phyloP scores from a whole-genome alignment of 2,888 invertebrate species.

The Drosophila limbata region DNA sequence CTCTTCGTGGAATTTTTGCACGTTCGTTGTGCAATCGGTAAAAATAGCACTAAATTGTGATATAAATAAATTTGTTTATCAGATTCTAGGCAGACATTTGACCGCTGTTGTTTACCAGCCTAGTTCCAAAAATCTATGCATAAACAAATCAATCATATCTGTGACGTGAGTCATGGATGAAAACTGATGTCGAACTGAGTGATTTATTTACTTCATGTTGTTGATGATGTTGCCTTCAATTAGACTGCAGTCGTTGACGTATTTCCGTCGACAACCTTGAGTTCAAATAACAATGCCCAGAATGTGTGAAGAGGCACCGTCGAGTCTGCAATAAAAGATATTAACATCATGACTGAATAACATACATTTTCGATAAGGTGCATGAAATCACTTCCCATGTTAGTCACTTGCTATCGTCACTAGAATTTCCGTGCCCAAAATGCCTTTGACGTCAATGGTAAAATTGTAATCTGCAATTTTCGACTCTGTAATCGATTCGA shows the following conservation, averaged over 20 bases:
- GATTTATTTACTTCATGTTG: constrained; percentile 65
- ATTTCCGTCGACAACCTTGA: constrained; percentile 31
- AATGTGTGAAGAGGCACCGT: constrained; percentile 29
- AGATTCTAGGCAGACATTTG: constrained; percentile 15
- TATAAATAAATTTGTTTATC: constrained; percentile 49
- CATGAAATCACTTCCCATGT: constrained; percentile 19
- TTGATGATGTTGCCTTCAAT: constrained; percentile 9
- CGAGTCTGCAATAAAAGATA: constrained; percentile 43
- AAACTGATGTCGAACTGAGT: constrained; percentile 49
- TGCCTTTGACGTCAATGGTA: constrained; percentile 49
- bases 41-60: constrained; percentile 38
- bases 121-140: constrained; percentile 33
- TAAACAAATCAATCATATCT: constrained; percentile 66
- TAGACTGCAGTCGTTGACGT: constrained; percentile 24
- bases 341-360: constrained; percentile 23
- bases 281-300: constrained; percentile 3
- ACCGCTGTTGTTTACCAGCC: constrained; percentile 28
- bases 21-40: constrained; percentile 38
- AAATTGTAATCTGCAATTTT: constrained; percentile 20
- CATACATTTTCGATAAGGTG: constrained; percentile 31
- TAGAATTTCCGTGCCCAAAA: constrained; percentile 38
- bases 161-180: constrained; percentile 19
- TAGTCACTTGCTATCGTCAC: constrained; percentile 50
- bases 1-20: constrained; percentile 44
- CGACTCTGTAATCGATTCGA: constrained; percentile 45